A percentile compares a stretch with the other conserved stretches of the same genome.
phyloP scores from a whole-genome alignment of 2,797 vertebrate genomes.

The Taenioides sp. region DNA sequence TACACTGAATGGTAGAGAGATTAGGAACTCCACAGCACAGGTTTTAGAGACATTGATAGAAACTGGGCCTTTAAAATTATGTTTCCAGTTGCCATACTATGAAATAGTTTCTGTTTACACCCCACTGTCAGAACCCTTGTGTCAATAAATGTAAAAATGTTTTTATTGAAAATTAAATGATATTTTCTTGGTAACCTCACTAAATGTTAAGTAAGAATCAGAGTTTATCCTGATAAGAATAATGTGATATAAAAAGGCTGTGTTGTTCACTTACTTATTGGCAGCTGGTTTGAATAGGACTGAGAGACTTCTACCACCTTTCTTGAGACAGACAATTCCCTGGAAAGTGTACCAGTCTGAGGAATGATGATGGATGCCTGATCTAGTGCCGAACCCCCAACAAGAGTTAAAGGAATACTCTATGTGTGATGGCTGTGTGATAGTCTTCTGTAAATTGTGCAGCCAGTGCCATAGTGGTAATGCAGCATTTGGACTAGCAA shows the following conservation, averaged over 20 bases:
- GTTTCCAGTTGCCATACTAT: too few relatives aligned
- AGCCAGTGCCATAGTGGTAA: not conserved
- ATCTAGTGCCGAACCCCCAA: too few relatives aligned
- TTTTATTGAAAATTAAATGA: not conserved
- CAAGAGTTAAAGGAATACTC: too few relatives aligned
- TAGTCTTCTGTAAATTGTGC: not conserved
- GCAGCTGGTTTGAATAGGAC: slow-evolving; percentile 31
- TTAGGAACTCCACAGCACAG: not conserved
- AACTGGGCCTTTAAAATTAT: too few relatives aligned
- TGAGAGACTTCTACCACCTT: slow-evolving; percentile 8
- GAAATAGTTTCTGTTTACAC: too few relatives aligned
- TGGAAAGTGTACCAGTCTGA: slow-evolving; percentile 4
- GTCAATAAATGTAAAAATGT: not conserved
- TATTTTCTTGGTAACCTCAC: not conserved
- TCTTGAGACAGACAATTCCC: slow-evolving; percentile 8
- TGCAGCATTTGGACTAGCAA: not conserved
- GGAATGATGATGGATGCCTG: too few relatives aligned
- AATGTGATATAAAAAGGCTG: slow-evolving; percentile 5
- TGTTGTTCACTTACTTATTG: slow-evolving; percentile 9
- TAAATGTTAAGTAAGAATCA: not conserved
- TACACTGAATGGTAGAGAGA: slow-evolving; percentile 49
- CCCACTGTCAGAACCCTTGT: not conserved
- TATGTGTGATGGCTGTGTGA: too few relatives aligned
- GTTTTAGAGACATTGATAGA: not conserved
- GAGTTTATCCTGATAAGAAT: slow-evolving; percentile 11